Evolutionary conservation across 2,888 invertebrate genomes (phyloP).

Genomic region (Erpobdella octoculata): DNA sequence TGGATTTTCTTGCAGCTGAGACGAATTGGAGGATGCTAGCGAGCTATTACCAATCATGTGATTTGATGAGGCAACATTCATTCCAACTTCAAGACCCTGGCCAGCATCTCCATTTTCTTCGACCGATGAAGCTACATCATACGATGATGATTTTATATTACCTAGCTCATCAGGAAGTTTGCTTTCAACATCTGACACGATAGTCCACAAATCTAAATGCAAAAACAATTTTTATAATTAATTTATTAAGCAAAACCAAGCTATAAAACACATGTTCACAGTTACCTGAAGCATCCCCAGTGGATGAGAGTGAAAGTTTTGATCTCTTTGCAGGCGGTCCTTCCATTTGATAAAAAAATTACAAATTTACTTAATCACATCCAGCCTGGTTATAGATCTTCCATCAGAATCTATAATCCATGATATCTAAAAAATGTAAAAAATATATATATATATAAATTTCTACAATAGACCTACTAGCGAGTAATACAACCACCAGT

Average conservation of each 20-base stretch:
- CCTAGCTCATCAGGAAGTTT: constrained; percentile 19
- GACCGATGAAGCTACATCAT: not conserved
- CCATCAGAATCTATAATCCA: constrained; percentile 6
- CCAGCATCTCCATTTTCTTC: constrained; percentile 6
- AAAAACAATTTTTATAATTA: not conserved
- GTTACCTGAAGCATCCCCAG: constrained; percentile 9
- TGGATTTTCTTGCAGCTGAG: constrained; percentile 8
- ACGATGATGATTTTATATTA: not conserved
- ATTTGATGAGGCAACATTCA: not conserved
- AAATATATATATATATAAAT: not conserved
- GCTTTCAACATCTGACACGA: constrained; percentile 24
- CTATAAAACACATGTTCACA: not conserved
- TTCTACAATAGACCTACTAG: not conserved
- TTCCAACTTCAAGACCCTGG: not conserved
- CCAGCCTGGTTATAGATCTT: too few relatives aligned
- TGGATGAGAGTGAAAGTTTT: not conserved
- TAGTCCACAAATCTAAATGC: constrained; percentile 16
- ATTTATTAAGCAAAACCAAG: too few relatives aligned
- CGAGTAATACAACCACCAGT: not conserved
- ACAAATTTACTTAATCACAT: constrained; percentile 4
- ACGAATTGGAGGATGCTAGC: not conserved
- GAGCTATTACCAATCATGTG: not conserved
- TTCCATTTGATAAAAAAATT: constrained; percentile 13
- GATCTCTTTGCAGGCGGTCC: constrained; percentile 21
- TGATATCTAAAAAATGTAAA: not conserved